Evolutionary conservation across 2,797 vertebrate genomes (phyloP).

Genomic region (Poecilia picta): DNA sequence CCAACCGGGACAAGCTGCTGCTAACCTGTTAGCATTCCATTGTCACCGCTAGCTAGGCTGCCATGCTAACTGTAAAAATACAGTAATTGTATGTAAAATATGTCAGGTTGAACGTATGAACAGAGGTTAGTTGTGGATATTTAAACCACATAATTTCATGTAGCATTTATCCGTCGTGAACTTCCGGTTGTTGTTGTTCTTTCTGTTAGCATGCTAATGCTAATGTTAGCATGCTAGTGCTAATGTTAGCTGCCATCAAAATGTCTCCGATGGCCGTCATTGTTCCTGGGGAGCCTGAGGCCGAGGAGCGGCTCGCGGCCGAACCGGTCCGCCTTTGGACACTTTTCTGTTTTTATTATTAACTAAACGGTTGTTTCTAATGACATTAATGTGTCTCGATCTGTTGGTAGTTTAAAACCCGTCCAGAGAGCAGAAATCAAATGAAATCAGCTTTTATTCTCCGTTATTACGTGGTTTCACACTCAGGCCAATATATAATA

Average conservation of each 20-base stretch:
- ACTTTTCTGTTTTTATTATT: neutral
- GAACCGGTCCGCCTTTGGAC: too few relatives aligned
- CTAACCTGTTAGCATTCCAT: slow-evolving; percentile 67
- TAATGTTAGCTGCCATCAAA: slow-evolving; percentile 69
- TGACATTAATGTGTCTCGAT: neutral
- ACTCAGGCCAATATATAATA: neutral
- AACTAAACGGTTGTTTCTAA: neutral
- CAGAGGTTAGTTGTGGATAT: rapidly evolving
- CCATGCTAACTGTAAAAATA: slow-evolving; percentile 21
- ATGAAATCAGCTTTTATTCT: neutral
- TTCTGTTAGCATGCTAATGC: slow-evolving; percentile 52
- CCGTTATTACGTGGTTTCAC: neutral
- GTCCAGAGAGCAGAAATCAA: neutral
- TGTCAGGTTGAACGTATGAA: rapidly evolving
- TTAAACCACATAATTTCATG: rapidly evolving
- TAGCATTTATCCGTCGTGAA: neutral
- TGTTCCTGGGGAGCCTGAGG: neutral
- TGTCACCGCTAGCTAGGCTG: slow-evolving; percentile 63
- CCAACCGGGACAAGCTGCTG: slow-evolving; percentile 14
- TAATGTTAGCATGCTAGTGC: slow-evolving; percentile 54
- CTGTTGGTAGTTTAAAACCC: neutral
- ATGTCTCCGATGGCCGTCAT: slow-evolving; percentile 66
- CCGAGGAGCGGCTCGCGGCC: neutral
- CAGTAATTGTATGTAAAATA: rapidly evolving
- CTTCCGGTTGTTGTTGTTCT: slow-evolving; percentile 11